Conservation (phyloP, 2,888 invertebrate genomes). For the Thysanoteuthis rhombus region DNA sequence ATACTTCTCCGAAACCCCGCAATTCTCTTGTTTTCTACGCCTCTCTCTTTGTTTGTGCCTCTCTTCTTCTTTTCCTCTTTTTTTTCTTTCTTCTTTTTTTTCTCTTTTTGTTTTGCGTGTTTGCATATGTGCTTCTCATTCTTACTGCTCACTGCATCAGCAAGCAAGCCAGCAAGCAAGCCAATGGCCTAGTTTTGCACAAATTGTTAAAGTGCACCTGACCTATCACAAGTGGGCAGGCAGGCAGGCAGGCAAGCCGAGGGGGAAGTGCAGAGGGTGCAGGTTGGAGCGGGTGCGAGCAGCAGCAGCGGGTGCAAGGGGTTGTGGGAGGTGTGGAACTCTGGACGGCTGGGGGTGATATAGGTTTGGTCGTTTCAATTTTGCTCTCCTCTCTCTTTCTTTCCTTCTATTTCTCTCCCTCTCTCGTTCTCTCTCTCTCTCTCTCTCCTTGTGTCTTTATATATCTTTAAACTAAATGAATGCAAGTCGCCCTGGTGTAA, state of each 20-base stretch:
- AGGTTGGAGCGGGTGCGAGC: neutral
- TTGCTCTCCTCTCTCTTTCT: neutral
- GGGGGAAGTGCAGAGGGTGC: conserved; percentile 14
- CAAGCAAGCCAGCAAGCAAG: conserved; percentile 17
- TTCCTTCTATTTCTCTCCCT: neutral
- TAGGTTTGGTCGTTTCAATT: neutral
- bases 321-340: neutral
- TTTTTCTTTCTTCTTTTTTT: neutral
- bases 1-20: neutral
- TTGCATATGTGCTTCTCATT: neutral
- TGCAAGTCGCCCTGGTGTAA: conserved; percentile 24
- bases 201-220: conserved; percentile 31
- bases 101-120: neutral
- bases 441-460: neutral
- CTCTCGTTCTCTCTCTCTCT: neutral
- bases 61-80: neutral
- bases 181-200: conserved; percentile 30
- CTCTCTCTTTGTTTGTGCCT: neutral
- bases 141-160: conserved; percentile 23
- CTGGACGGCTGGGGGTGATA: neutral
- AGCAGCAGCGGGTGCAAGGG: neutral
- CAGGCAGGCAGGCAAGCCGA: conserved; percentile 17
- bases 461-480: conserved; percentile 16
- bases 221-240: conserved; percentile 29
- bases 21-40: neutral